These are phyloP conservation scores for Penaeus monodon DNA, from an alignment of 2,888 invertebrate genomes.

Conservation along the genomic window DNA sequence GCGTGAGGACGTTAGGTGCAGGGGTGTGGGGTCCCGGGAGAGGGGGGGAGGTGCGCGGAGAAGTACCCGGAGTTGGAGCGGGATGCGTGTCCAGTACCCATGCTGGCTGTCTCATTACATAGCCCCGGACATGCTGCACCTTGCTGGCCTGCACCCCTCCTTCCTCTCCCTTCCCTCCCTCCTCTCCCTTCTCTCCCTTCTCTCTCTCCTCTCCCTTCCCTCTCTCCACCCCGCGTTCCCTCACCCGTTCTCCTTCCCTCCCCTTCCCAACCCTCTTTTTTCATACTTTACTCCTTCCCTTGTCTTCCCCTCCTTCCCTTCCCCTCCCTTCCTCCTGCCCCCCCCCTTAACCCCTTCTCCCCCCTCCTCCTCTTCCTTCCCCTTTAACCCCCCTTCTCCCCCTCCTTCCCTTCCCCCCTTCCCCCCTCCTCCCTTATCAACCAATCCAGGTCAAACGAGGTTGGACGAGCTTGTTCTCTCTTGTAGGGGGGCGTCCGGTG, in stretches of 20 bases:
- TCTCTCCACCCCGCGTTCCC: background rate
- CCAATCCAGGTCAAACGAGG: no score
- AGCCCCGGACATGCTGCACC: no score
- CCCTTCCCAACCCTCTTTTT: background rate
- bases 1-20: no score
- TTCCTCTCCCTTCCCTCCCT: background rate
- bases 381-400: background rate
- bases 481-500: no score
- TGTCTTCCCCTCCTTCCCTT: background rate
- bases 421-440: slow-evolving; percentile 3
- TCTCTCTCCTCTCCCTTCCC: background rate
- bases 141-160: no score
- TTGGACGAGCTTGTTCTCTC: no score
- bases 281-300: background rate
- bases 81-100: no score
- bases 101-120: no score
- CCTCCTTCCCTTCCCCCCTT: background rate
- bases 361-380: background rate
- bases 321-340: background rate
- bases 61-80: no score
- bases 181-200: background rate
- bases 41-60: no score
- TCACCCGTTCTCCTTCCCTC: background rate
- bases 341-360: background rate
- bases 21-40: no score